Evolutionary conservation across 2,113 vertebrate species (phyloP).

Genomic region (Pomatorhinus ruficollis): DNA sequence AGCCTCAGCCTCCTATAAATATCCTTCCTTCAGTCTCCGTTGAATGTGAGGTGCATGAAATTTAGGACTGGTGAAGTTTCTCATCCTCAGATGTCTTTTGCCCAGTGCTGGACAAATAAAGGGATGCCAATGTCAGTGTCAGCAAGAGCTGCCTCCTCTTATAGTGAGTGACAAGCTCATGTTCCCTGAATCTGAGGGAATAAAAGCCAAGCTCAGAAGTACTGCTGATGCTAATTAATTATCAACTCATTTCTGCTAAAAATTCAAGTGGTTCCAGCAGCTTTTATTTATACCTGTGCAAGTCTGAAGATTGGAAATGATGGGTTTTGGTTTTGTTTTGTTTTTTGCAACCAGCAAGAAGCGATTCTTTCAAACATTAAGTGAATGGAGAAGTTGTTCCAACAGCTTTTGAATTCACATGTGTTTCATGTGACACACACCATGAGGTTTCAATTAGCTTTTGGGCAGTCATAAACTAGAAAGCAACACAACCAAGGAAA

Average conservation of each 20-base stretch:
- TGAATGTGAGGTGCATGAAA: neutral
- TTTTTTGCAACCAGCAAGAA: neutral
- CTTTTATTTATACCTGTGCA: neutral
- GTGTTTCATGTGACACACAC: neutral
- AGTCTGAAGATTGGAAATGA: neutral
- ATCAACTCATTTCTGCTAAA: neutral
- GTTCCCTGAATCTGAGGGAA: neutral
- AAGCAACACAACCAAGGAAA: neutral
- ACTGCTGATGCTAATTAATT: neutral
- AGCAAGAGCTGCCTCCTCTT: neutral
- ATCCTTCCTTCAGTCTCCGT: neutral
- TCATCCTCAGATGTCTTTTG: neutral
- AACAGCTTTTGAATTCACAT: neutral
- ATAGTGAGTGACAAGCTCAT: neutral
- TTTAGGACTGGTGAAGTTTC: neutral
- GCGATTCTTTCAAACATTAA: accelerated
- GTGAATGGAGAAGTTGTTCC: neutral
- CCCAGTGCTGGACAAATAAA: neutral
- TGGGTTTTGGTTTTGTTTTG: neutral
- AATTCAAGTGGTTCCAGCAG: neutral
- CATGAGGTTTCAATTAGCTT: neutral
- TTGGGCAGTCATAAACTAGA: neutral
- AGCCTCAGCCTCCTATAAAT: neutral
- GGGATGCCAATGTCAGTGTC: neutral
- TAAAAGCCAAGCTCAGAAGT: neutral